Percentiles rank a stretch among this genome's conserved stretches.
phyloP scores from a whole-genome alignment of 2,888 invertebrate genomes.

The Drosophila falleni region DNA sequence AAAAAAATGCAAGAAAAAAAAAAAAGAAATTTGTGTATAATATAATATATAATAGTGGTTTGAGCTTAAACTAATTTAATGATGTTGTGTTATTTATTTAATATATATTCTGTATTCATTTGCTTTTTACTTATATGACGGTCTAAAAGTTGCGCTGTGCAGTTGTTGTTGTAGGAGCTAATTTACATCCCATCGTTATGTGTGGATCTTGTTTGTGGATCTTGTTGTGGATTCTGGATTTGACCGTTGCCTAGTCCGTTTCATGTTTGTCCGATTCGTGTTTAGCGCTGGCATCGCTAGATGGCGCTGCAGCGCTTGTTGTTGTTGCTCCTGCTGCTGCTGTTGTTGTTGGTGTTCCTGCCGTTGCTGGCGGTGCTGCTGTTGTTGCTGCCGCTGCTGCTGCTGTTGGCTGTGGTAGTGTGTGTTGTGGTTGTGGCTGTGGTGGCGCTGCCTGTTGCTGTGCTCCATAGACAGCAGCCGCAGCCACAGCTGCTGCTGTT shows the following conservation, averaged over 20 bases:
- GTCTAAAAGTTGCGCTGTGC: conserved; percentile 25
- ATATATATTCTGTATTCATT: background rate
- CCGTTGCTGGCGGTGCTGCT: conserved; percentile 38
- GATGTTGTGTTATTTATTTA: conserved; percentile 3
- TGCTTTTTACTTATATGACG: conserved; percentile 9
- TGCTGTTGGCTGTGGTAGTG: conserved; percentile 29
- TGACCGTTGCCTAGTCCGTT: conserved; percentile 64
- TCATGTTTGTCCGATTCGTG: conserved; percentile 84
- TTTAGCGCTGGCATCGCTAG: conserved; percentile 62
- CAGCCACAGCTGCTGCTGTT: conserved; percentile 4
- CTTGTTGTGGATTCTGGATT: no score
- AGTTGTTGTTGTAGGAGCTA: conserved; percentile 19
- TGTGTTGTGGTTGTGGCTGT: conserved; percentile 47
- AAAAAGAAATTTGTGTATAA: conserved; percentile 7
- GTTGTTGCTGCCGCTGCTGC: conserved; percentile 15
- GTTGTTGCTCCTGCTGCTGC: conserved; percentile 29
- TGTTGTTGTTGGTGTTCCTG: conserved; percentile 15
- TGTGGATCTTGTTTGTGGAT: background rate
- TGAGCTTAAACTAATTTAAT: conserved; percentile 43
- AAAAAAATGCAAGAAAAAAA: conserved; percentile 33
- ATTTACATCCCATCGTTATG: conserved; percentile 29
- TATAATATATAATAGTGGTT: conserved; percentile 11
- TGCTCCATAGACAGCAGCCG: conserved; percentile 24
- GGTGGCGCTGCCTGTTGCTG: conserved; percentile 23
- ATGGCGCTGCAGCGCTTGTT: conserved; percentile 31